Evolutionary conservation across 2,888 invertebrate genomes (phyloP).

Genomic region (Xylota segnis): DNA sequence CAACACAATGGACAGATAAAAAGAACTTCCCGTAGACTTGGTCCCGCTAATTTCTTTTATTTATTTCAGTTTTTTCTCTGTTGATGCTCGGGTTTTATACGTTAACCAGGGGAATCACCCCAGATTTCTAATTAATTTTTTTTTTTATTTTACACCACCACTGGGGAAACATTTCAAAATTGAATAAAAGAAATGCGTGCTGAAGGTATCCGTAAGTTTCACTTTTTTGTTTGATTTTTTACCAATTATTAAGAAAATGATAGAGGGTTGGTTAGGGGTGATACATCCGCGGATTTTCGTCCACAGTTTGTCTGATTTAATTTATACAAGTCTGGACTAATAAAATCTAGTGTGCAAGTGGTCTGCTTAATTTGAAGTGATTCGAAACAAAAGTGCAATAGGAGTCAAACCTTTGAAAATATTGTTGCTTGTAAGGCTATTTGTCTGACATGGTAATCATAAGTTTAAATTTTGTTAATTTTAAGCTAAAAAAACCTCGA

Average conservation of each 20-base stretch:
- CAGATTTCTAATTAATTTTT: slow-evolving; percentile 49
- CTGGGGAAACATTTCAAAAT: slow-evolving; percentile 50
- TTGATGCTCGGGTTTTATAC: slow-evolving; percentile 35
- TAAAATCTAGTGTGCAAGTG: not conserved
- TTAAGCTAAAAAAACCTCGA: no score
- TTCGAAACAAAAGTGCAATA: no score
- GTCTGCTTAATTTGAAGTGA: no score
- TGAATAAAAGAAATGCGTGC: slow-evolving; percentile 41
- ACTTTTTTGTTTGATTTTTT: slow-evolving; percentile 7
- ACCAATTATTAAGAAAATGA: slow-evolving; percentile 1
- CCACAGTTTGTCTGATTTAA: not conserved
- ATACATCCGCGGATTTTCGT: not conserved
- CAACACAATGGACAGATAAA: not conserved
- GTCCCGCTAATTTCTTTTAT: slow-evolving; percentile 28
- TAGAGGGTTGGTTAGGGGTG: not conserved
- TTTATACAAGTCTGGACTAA: not conserved
- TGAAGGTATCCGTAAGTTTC: slow-evolving; percentile 38
- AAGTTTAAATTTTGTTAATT: no score
- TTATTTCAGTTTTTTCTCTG: slow-evolving; percentile 17
- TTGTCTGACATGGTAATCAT: no score
- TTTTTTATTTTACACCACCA: slow-evolving; percentile 36
- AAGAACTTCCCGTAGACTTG: slow-evolving; percentile 10
- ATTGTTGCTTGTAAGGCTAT: no score
- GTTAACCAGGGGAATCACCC: slow-evolving; percentile 58
- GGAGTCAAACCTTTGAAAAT: no score